phyloP scores from a whole-genome alignment of 2,888 invertebrate genomes.

The Argyresthia goedartella region DNA sequence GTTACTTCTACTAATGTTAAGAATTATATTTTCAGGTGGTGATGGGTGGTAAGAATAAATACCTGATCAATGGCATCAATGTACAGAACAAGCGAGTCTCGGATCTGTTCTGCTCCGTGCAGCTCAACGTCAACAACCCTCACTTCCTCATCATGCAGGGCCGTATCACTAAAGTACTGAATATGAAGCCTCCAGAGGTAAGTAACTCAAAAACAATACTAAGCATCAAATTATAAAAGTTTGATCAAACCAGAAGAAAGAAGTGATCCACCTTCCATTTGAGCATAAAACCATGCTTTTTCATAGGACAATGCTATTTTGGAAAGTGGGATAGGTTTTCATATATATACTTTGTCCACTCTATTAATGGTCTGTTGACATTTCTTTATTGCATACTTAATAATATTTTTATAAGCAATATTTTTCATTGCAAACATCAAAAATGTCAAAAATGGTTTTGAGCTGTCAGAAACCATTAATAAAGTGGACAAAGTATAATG shows the following conservation, averaged over 20 bases:
- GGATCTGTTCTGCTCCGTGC: slow-evolving; percentile 96
- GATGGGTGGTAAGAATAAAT: slow-evolving; percentile 92
- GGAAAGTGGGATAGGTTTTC: too few relatives aligned
- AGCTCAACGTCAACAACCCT: slow-evolving; percentile 98
- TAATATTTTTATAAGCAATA: too few relatives aligned
- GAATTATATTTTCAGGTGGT: slow-evolving; percentile 70
- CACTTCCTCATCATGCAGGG: slow-evolving; percentile 99
- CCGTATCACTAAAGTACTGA: slow-evolving; percentile 97
- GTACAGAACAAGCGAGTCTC: slow-evolving; percentile 92
- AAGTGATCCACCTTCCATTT: background rate
- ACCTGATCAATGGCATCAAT: slow-evolving; percentile 92
- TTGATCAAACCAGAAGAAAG: background rate
- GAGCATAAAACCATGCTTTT: too few relatives aligned
- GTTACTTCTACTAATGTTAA: too few relatives aligned
- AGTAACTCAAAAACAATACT: background rate
- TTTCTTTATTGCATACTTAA: too few relatives aligned
- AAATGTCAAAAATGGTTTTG: too few relatives aligned
- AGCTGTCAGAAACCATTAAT: too few relatives aligned
- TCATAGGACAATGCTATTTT: too few relatives aligned
- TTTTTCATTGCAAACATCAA: too few relatives aligned
- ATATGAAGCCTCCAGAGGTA: slow-evolving; percentile 98
- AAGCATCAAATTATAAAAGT: background rate
- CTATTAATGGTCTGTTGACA: too few relatives aligned
- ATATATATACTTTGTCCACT: too few relatives aligned
- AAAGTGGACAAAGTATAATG: too few relatives aligned